phyloP scores from a whole-genome alignment of 2,797 vertebrate genomes.

The Peromyscus eremicus region DNA sequence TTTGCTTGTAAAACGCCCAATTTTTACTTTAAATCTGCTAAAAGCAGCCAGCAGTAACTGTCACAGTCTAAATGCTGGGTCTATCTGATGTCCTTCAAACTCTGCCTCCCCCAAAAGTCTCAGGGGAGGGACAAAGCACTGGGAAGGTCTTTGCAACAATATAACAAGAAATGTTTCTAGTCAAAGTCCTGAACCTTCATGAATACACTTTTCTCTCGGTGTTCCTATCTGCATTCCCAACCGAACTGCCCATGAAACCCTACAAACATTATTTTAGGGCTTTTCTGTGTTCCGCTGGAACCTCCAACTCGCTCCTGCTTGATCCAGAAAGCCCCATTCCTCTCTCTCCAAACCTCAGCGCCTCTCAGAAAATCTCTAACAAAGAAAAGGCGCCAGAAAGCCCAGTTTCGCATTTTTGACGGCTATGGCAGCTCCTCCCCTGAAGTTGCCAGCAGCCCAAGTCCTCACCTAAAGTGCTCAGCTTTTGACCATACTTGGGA shows the following conservation, averaged over 20 bases:
- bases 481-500: too few relatives aligned
- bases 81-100: background rate
- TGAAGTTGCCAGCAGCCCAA: too few relatives aligned
- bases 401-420: too few relatives aligned
- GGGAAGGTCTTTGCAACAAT: background rate
- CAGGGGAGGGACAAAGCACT: background rate
- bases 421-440: too few relatives aligned
- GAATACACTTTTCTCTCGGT: background rate
- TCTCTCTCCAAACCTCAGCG: too few relatives aligned
- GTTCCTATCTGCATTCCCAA: background rate
- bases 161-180: background rate
- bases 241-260: background rate
- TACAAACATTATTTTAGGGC: background rate
- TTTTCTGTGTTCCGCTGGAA: background rate
- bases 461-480: too few relatives aligned
- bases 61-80: background rate
- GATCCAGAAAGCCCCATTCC: too few relatives aligned
- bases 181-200: background rate
- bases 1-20: background rate
- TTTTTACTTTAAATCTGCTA: background rate
- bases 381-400: too few relatives aligned
- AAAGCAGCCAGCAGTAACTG: background rate
- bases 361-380: too few relatives aligned
- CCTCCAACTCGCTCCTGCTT: too few relatives aligned
- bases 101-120: background rate